Conservation (phyloP, 1,140 invertebrate genomes). For the Paraescarpia echinospica region DNA sequence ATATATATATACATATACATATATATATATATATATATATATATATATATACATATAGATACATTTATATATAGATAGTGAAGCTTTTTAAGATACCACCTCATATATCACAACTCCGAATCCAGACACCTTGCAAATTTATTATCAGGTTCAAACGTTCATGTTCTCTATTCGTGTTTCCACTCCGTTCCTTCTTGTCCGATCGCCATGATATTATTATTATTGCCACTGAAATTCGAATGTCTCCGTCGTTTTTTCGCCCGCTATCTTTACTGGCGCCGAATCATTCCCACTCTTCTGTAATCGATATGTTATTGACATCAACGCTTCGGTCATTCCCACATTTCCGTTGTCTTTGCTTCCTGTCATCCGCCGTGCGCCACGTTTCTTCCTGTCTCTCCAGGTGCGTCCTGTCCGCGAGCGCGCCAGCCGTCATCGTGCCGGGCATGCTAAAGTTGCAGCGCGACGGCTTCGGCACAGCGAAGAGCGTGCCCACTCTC, state of each 20-base stretch:
- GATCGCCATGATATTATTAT: neutral
- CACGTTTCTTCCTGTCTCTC: neutral
- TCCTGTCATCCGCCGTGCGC: neutral
- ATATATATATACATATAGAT: too few relatives aligned
- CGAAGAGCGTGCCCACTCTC: slow-evolving; percentile 91
- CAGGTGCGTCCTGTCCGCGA: slow-evolving; percentile 81
- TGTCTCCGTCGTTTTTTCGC: neutral
- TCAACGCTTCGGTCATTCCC: neutral
- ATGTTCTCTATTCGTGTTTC: neutral
- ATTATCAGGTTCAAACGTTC: neutral
- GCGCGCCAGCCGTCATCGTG: slow-evolving; percentile 93
- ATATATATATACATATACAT: too few relatives aligned
- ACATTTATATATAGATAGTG: too few relatives aligned
- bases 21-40: too few relatives aligned
- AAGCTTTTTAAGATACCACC: neutral
- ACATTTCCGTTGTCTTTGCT: neutral
- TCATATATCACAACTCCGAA: neutral
- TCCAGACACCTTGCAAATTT: neutral
- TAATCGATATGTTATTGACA: neutral
- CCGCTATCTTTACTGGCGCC: neutral
- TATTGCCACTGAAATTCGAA: too few relatives aligned
- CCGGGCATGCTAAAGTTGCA: slow-evolving; percentile 83
- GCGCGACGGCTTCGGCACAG: slow-evolving; percentile 82
- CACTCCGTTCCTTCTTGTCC: neutral
- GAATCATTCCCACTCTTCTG: neutral